These are phyloP conservation scores for Fratercula arctica DNA, from an alignment of 2,797 vertebrate species.

Conservation along the genomic window DNA sequence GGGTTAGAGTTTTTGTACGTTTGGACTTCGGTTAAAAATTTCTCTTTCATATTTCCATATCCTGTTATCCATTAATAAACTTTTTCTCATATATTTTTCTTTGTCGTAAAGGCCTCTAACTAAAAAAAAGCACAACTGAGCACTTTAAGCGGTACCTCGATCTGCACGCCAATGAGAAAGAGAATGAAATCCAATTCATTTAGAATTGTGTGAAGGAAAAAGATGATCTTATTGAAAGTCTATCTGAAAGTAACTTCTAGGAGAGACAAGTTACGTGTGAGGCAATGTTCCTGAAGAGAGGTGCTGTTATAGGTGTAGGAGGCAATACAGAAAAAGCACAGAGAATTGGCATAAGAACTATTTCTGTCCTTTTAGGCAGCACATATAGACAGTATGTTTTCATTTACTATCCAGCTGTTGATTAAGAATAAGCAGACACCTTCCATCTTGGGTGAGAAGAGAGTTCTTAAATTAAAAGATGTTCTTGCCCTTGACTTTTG, in stretches of 20 bases:
- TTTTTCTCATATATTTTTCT: not conserved
- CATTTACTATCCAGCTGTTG: not conserved
- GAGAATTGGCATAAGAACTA: not conserved
- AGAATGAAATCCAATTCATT: conserved; percentile 28
- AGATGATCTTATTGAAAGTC: not conserved
- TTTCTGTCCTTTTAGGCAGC: not conserved
- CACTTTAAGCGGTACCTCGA: not conserved
- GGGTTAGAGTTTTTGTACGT: not conserved
- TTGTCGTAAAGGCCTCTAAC: not conserved
- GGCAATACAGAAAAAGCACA: not conserved
- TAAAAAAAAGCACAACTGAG: not conserved
- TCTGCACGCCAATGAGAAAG: not conserved
- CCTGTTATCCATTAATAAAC: not conserved
- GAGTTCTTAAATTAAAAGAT: not conserved
- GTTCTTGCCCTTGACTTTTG: not conserved
- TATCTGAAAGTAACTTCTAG: not conserved
- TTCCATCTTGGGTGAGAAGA: not conserved
- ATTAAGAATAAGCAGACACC: not conserved
- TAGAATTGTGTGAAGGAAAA: conserved; percentile 41
- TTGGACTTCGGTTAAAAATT: not conserved
- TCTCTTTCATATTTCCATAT: not conserved
- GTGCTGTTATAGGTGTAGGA: not conserved
- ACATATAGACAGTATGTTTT: not conserved
- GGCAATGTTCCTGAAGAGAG: not conserved
- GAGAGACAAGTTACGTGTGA: not conserved